Base-by-base conservation (phyloP, 2,113 vertebrate genomes). In the Malaclemys terrapin region DNA sequence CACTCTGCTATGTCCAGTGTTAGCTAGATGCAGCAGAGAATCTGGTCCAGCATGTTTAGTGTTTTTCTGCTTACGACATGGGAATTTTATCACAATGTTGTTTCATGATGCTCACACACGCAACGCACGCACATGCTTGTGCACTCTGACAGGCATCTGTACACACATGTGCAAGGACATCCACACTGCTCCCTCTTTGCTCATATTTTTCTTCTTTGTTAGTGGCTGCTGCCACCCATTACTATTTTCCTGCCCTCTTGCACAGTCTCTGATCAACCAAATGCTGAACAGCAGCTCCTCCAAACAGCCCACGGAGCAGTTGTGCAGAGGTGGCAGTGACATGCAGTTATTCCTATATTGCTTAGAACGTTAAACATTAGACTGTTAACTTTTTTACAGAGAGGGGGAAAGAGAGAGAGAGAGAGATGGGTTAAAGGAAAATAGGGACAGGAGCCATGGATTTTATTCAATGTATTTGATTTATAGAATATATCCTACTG, bases 251-350 rank as follows among this genome's bases (percentile, higher is more conserved):
- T 35, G 25, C 42, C 45, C 22, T 10, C 1, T 69, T 86, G 31
- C 31, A 25, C 38, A 5, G 5, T 4, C 85, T 29, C 85, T 59
- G 79, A 86, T 83, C 6, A 90, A 86, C 52, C 31, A 24, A 25
- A 47, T 24, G 53, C 1, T 1, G 5, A 1, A 92, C 78, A 27
- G 12, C 42, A 76, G 13, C 10, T 52, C 27, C 4, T n/a, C 20
- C 38, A 38, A 76, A 79, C 93, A 94, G 29, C 42, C 31, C 54
- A 4, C 8, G 75, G 52, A 69, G 52, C 50, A 95, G 84, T 50
- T 38, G 27, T 91, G 45, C n/a, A 88, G 88, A 42, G 24, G 17
- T 80, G 87, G 78, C 81, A 89, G 82, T 90, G 91, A 89, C 56
- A 69, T 88, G 89, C 87, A 89, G 56, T 72, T 91, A 76, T 53